Evolutionary conservation across 2,113 vertebrate species (phyloP), one percentile per base, ranked within the genome.

Genomic region (Theropithecus gelada): DNA sequence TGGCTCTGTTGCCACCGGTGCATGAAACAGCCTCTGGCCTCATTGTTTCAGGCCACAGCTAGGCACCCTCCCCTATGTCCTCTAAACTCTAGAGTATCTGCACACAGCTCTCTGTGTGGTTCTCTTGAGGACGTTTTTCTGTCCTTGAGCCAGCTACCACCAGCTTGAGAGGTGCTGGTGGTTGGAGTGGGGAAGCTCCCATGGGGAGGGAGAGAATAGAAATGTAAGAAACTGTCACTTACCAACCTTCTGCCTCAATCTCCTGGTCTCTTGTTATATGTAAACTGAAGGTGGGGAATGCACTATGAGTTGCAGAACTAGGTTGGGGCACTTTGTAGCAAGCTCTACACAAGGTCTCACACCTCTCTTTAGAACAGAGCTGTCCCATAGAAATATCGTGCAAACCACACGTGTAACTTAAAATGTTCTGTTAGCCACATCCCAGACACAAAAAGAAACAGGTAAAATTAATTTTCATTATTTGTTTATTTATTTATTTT

Each of bases 391-490:
- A 68, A 75, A 86, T 68, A 43, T 1, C 27, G 66, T 35, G n/a
- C 72, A 84, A 68, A 59, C 43, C 18, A 43, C 48, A 75, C 3
- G 18, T 25, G 32, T 25, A 22, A 61, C 20, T 55, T 81, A 59
- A 70, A 59, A 70, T 85, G 38, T 88, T 40, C 23, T 68, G 0
- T 57, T 81, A 80, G 23, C 32, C 18, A 27, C 30, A 14, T n/a
- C 52, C 40, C 73, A 52, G 73, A 43, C 50, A 38, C 43, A 89
- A 92, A 68, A 80, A 94, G 66, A 96, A 86, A 55, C 6, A 72
- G 30, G 20, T 48, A 50, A 75, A 61, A 70, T 83, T 88, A 66
- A 83, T 85, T 75, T 92, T 68, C 48, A 52, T 52, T 61, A 30
- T 12, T 61, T 61, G 6, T 52, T 13, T 52, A 22, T 61, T 61